Percentiles rank a stretch among this genome's conserved stretches.
phyloP scores from a whole-genome alignment of 2,113 vertebrate species.

The Numenius arquata region DNA sequence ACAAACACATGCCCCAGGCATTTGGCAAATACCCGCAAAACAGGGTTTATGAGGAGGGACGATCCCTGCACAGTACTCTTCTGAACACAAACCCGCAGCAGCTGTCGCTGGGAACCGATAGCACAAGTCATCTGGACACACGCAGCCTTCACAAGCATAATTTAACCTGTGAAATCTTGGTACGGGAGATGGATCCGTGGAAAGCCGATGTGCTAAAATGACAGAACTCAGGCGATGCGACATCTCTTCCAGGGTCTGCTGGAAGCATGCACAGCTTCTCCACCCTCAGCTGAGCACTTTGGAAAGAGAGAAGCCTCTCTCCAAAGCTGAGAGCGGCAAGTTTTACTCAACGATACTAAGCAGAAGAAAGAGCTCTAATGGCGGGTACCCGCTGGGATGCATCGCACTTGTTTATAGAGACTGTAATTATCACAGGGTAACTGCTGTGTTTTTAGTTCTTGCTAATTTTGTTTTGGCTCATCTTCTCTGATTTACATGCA shows the following conservation, averaged over 20 bases:
- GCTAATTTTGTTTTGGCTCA: background rate
- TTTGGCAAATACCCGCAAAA: background rate
- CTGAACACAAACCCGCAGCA: background rate
- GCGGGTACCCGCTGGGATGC: background rate
- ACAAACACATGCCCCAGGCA: background rate
- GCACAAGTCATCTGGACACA: fast-evolving
- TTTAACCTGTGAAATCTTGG: background rate
- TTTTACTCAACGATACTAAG: background rate
- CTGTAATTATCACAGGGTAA: background rate
- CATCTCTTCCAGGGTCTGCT: background rate
- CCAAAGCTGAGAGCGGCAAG: background rate
- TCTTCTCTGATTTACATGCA: background rate
- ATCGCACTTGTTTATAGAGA: background rate
- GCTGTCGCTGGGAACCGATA: background rate
- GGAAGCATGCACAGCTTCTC: background rate
- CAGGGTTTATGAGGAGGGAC: background rate
- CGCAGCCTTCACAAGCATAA: background rate
- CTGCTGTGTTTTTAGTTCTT: background rate
- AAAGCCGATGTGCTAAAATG: background rate
- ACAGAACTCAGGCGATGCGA: fast-evolving
- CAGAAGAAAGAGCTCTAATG: background rate
- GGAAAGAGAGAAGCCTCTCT: background rate
- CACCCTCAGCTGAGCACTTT: background rate
- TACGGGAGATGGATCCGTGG: background rate
- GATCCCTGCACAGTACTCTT: background rate